Evolutionary conservation across 1,140 invertebrate genomes (phyloP), one percentile per base, ranked within the genome.

Genomic region (Aricia agestis): DNA sequence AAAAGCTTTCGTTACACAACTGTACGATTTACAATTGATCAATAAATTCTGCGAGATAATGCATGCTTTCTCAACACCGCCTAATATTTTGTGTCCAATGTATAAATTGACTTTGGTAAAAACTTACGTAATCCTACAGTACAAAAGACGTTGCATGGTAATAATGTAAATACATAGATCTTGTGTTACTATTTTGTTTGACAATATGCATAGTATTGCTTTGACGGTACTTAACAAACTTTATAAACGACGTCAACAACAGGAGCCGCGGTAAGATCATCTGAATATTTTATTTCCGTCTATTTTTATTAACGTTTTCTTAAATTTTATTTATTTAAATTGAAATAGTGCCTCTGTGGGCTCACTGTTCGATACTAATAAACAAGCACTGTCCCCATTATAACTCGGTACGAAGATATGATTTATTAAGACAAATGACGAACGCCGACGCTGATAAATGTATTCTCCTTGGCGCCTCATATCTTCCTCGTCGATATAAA

Each of bases 141-240:
- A 52, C 45, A 52, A 79, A 72, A 76, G 80, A 76, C 77, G 79
- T 73, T 87, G 86, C 86, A 89, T 89, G 86, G 72, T 78, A 69
- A 72, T 70, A 72, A 75, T 83, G 78, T 84, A 82, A 75, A 84
- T 83, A 82, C 72, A 74, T 63, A 36, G 52, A 61, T 36, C 17
- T 72, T 72, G 61, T 71, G 70, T 65, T 71, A 63, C 6, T 17
- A 63, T 32, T 75, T 72, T 72, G 69, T 75, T 70, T 72, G 69
- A 73, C 77, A 72, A 71, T 81, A 76, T 78, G 81, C 78, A 80
- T 82, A 66, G 72, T 73, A 77, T 75, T 65, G 80, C 78, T 82
- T 80, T 72, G 66, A 57, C 71, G 74, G 61, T 73, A 74, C 65
- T 70, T 63, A 11, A 63, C 59, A 7, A 63, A 19, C 19, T 63